Base-by-base conservation (phyloP, 2,797 vertebrate species). In the Intellagama lesueurii region DNA sequence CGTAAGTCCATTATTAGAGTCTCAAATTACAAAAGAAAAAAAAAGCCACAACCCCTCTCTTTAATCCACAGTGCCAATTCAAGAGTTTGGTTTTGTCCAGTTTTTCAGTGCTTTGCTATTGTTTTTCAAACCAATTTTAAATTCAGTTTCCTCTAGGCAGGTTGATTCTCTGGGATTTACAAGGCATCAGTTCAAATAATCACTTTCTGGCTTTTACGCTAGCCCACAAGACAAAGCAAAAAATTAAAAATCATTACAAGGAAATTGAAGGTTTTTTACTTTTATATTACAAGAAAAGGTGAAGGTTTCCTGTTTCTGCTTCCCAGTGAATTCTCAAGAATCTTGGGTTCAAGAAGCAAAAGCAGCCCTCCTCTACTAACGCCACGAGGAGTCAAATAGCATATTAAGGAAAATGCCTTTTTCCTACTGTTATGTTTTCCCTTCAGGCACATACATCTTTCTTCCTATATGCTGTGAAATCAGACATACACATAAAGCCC, bases 1-100 rank as follows among this genome's bases (percentile, higher is more conserved):
- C 97, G 98, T 99, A 98, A 99, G 99, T 99, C 98, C 98, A 99
- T 99, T 98, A 97, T 99, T 98, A 99, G 98, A 99, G 98, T 98
- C 96, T 98, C 97, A 97, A 98, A 99, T 98, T 96, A 98, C 98
- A 99, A 98, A 98, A 98, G 98, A 97, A 98, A 98, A 17, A 44
- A 70, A 83, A 83, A 98, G 97, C 98, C 99, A 99, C 97, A 98
- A 98, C 97, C 98, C 98, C 97, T 98, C 96, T 98, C 96, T 98
- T 44, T 95, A 98, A 96, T 96, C 93, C 94, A 93, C 92, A 94
- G 92, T 94, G 95, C 91, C 95, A 95, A 94, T 91, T 94, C 94
- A 90, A 60, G 95, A 94, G 96, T 97, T 97, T 91, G 95, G 96
- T 95, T 32, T 97, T 93, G 92, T 94, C 97, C 90, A 95, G 96